Base-by-base conservation (phyloP, 1,140 invertebrate genomes). In the Ips typographus region DNA sequence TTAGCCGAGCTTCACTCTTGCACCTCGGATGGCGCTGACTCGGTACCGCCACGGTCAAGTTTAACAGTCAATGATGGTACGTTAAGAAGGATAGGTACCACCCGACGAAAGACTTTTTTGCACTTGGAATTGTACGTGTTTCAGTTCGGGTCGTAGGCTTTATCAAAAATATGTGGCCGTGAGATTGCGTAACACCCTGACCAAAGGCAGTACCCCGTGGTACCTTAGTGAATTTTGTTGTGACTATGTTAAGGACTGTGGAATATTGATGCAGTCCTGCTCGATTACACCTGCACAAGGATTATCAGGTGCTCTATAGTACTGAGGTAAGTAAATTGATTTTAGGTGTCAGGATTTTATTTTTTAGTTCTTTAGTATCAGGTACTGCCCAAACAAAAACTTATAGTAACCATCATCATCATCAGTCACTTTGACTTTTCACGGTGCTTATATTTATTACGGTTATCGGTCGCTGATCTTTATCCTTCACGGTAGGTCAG, bases 31-130 rank as follows among this genome's bases (percentile, higher is more conserved):
- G 71, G 75, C 76, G 77, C 76, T 76, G 62, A 64, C 71, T 70
- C 63, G 73, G 72, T 71, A 74, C 73, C 73, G 72, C 76, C 78
- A 80, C 76, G 79, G 79, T 80, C 79, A 80, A 80, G 79, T 80
- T 80, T 80, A 80, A 71, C 63, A 71, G 70, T 68, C 65, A 64
- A 75, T 73, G 75, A 77, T 78, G 76, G 72, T 77, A 75, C 75
- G 76, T 79, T 76, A 73, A 71, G 75, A 74, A 79, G 76, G 78
- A 75, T 74, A 74, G 44, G 3, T 49, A 49, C 44, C 44, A 49
- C 7, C 44, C 6, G 7, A 49, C 44, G 44, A 49, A 22, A 49
- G 44, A 49, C 44, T 22, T 49, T 49, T 49, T 22, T 22, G 22
- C 22, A 22, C 22, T 22, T 22, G 22, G 22, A 22, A 22, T 22